Conservation (phyloP, 2,113 vertebrate species). For the Pithys albifrons region DNA sequence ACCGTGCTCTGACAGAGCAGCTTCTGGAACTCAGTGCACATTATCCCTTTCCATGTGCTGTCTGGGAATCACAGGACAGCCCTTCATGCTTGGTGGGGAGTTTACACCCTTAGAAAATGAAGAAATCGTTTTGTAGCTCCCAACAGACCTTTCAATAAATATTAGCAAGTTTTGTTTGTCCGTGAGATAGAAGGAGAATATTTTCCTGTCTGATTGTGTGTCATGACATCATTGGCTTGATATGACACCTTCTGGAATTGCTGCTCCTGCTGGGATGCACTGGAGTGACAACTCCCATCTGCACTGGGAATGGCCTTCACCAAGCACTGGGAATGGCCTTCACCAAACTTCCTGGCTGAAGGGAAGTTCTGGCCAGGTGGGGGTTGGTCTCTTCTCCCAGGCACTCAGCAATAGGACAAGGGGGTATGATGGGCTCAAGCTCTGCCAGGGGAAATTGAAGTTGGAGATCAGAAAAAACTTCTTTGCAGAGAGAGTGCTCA, state of each 20-base stretch:
- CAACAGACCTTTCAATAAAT: background rate
- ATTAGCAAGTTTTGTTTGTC: background rate
- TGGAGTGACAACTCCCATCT: background rate
- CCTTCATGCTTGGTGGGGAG: background rate
- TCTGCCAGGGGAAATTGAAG: no score
- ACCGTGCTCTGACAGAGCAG: background rate
- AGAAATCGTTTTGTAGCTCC: background rate
- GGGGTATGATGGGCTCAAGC: no score
- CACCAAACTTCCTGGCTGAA: no score
- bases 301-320: background rate
- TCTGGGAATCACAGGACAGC: background rate
- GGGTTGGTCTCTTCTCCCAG: no score
- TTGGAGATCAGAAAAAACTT: no score
- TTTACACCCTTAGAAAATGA: background rate
- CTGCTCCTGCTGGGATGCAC: constrained; percentile 26
- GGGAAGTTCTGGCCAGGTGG: no score
- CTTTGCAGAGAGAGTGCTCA: no score
- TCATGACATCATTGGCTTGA: constrained; percentile 53
- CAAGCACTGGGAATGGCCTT: no score
- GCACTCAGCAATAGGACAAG: no score
- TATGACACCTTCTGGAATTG: constrained; percentile 1
- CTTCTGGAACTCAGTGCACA: background rate
- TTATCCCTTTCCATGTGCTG: background rate
- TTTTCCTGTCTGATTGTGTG: constrained; percentile 36
- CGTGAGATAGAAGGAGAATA: background rate